Conservation (phyloP, 2,113 vertebrate genomes). For the Chionodraco myersi region DNA sequence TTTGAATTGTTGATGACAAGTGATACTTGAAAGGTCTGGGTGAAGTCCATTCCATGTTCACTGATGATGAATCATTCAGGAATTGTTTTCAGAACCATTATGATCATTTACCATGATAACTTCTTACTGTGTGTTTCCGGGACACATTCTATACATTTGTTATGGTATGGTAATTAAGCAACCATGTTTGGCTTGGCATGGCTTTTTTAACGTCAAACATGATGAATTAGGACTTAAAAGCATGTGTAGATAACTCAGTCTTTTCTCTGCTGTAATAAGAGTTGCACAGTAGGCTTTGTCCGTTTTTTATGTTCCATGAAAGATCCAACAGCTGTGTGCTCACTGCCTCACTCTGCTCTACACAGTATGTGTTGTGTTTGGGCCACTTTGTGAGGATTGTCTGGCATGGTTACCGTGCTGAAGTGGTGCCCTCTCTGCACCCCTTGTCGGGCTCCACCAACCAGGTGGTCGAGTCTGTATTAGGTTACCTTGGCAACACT, state of each 20-base stretch:
- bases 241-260: neutral
- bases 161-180: neutral
- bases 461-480: slow-evolving; percentile 68
- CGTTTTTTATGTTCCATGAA: slow-evolving; percentile 50
- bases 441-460: slow-evolving; percentile 50
- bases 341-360: slow-evolving; percentile 19
- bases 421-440: slow-evolving; percentile 60
- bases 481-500: slow-evolving; percentile 65
- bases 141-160: slow-evolving; percentile 11
- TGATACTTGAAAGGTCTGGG: too few relatives aligned
- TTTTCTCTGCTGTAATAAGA: slow-evolving; percentile 32
- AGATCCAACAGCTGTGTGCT: slow-evolving; percentile 67
- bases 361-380: slow-evolving; percentile 56
- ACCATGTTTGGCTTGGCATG: neutral
- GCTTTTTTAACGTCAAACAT: slow-evolving; percentile 15
- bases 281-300: slow-evolving; percentile 27
- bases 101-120: neutral
- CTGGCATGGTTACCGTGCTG: slow-evolving; percentile 46
- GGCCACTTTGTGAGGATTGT: slow-evolving; percentile 29
- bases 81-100: neutral
- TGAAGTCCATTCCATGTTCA: neutral
- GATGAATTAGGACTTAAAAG: neutral
- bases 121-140: neutral
- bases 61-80: slow-evolving; percentile 5
- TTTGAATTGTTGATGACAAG: too few relatives aligned